Evolutionary conservation across 2,797 vertebrate genomes (phyloP), one percentile per base, ranked within the genome.

Genomic region (Eospalax fontanierii): DNA sequence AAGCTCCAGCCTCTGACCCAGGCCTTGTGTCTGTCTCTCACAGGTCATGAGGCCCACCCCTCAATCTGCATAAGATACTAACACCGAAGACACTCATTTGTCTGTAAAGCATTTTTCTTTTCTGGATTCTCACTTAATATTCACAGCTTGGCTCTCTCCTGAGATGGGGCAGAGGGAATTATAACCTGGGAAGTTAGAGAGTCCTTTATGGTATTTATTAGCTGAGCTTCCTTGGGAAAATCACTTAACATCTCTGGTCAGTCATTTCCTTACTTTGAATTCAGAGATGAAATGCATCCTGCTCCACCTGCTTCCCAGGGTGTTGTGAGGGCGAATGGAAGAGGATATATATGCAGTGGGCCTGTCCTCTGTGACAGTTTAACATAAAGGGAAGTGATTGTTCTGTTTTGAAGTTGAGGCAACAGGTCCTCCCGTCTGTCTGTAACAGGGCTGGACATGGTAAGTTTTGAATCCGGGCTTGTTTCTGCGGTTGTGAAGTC

Each of bases 181-280:
- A 24, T 1, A 8, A 3, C 43, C 26, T 63, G 16, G 50, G 46
- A 89, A 76, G 43, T 59, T n/a, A 30, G 79, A 93, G 35, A 63
- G 16, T 12, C 16, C 38, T 33, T 95, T 19, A 83, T 94, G 54
- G 38, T n/a, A 21, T 28, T 86, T 57, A 57, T 14, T 18, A 30
- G 90, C 79, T 87, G 83, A 79, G 16, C 57, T 21, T 35, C 30
- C 89, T 65, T 38, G 83, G 71, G 73, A 26, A 71, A 93, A 87
- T 74, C 33, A 54, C 80, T 95, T 81, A 73, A 84, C 68, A 61
- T 95, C 89, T 91, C 87, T 89, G 96, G 86, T 12, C 14, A 40
- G 35, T 50, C 8, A 61, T 81, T 86, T 93, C 43, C 61, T 92
- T 71, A 43, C 89, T 89, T 85, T 74, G 79, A 86, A 85, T 85